phyloP scores from a whole-genome alignment of 1,140 invertebrate species.

The Hylyphantes graminicola region DNA sequence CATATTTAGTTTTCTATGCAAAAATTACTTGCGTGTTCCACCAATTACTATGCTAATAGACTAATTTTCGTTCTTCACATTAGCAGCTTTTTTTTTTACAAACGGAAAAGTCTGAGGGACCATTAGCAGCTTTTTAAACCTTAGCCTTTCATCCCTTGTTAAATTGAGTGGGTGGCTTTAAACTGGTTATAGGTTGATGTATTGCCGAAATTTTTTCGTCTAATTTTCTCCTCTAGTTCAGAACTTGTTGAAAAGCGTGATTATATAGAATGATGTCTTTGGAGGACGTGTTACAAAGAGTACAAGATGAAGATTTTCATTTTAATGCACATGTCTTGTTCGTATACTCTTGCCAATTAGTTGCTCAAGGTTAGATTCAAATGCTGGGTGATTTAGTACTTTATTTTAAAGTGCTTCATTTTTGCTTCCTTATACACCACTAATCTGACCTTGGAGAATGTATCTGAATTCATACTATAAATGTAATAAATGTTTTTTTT shows the following conservation, averaged over 20 bases:
- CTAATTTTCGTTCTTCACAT: background rate
- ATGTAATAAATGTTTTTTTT: no score
- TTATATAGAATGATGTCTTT: constrained; percentile 45
- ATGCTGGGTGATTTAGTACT: background rate
- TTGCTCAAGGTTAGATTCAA: constrained; percentile 40
- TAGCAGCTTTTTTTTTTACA: constrained; percentile 10
- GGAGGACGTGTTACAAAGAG: constrained; percentile 25
- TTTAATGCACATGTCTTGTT: constrained; percentile 48
- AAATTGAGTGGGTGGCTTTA: constrained; percentile 30
- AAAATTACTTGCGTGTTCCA: background rate
- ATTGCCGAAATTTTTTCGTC: background rate
- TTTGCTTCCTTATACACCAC: background rate
- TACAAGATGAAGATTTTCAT: constrained; percentile 41
- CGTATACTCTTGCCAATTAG: constrained; percentile 41
- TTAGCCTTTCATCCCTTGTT: background rate
- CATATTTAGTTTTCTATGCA: constrained; percentile 12
- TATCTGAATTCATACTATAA: no score
- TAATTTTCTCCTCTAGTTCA: background rate
- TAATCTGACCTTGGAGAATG: no score
- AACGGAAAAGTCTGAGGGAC: constrained; percentile 15
- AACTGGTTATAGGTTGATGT: constrained; percentile 49
- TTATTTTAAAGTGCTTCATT: background rate
- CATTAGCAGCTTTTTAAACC: constrained; percentile 13
- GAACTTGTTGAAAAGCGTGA: constrained; percentile 48
- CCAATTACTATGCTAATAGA: constrained; percentile 52